Conservation (phyloP, 2,888 invertebrate species). For the Timema podura region DNA sequence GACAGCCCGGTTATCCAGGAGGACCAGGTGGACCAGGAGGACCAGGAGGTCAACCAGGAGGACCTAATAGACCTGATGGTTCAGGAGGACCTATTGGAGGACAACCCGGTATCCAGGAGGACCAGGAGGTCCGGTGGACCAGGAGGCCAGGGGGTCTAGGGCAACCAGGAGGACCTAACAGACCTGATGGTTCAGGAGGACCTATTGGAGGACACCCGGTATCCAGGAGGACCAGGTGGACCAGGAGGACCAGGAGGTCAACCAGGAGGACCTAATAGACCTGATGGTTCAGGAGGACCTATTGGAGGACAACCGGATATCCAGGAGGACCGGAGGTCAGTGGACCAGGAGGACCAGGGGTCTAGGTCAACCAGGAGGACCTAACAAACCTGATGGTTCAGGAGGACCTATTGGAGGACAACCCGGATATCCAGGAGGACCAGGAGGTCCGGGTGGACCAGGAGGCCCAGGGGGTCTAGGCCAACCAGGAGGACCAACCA, state of each 20-base stretch:
- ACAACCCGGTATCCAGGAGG: conserved; percentile 23
- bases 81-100: conserved; percentile 34
- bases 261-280: conserved; percentile 22
- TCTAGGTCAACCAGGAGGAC: conserved; percentile 37
- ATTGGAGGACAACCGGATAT: conserved; percentile 32
- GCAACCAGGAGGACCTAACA: conserved; percentile 23
- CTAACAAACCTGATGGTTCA: conserved; percentile 42
- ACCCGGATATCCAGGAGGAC: conserved; percentile 37
- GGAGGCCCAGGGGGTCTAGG: conserved; percentile 35
- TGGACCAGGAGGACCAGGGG: conserved; percentile 38
- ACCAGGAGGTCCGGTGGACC: conserved; percentile 20
- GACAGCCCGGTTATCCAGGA: conserved; percentile 36
- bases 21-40: conserved; percentile 40
- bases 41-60: conserved; percentile 35
- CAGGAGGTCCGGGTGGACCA: conserved; percentile 37
- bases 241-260: conserved; percentile 32
- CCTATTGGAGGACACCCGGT: too few relatives aligned
- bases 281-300: conserved; percentile 16
- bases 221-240: conserved; percentile 26
- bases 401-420: conserved; percentile 37
- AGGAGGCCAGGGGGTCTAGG: conserved; percentile 16
- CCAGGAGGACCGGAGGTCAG: conserved; percentile 23
- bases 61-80: conserved; percentile 19
- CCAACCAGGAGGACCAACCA: conserved; percentile 35
- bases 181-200: conserved; percentile 25